Base-by-base conservation (phyloP, 2,797 vertebrate genomes). In the Molothrus ater region DNA sequence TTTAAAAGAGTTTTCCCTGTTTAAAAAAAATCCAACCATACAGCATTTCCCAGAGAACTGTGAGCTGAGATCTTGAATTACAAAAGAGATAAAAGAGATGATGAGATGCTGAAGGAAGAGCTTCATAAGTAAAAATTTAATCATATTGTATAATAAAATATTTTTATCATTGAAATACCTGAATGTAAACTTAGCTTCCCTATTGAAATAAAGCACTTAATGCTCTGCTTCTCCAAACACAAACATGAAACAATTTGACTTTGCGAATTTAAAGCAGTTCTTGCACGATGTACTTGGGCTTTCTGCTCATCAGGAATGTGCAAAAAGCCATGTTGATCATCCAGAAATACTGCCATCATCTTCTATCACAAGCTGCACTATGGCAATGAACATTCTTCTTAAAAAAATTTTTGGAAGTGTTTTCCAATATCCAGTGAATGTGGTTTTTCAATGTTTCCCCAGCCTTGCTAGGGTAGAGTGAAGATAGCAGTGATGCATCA, bases 121-220 rank as follows among this genome's bases (percentile, higher is more conserved):
- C 40, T 91, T 45, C 15, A 47, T 80, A 88, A 92, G 86, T 76
- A 48, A 81, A 86, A 95, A 88, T 89, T 70, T 92, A 75, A 79
- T 57, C 11, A 25, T 25, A 51, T 79, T 31, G 16, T 43, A 50
- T 80, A 50, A 90, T 47, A 70, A 80, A 84, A 51, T 53, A 54
- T 45, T 81, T 73, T 54, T 47, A 63, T 93, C 10, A 76, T 60
- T 61, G 15, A 38, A 75, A 56, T 31, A 83, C n/a, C 21, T 63
- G 57, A 90, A 91, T 36, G 70, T 47, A 82, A 65, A 69, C 74
- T 91, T 79, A 68, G 20, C 13, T 85, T 84, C 38, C 13, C 22
- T 86, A 14, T 47, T 86, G 42, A 88, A 94, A 94, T 85, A 16
- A 84, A 90, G n/a, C 61, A 36, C 71, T 43, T 68, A 72, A 24